Conservation (phyloP, 2,888 invertebrate species). For the Scaptomyza polygonia region DNA sequence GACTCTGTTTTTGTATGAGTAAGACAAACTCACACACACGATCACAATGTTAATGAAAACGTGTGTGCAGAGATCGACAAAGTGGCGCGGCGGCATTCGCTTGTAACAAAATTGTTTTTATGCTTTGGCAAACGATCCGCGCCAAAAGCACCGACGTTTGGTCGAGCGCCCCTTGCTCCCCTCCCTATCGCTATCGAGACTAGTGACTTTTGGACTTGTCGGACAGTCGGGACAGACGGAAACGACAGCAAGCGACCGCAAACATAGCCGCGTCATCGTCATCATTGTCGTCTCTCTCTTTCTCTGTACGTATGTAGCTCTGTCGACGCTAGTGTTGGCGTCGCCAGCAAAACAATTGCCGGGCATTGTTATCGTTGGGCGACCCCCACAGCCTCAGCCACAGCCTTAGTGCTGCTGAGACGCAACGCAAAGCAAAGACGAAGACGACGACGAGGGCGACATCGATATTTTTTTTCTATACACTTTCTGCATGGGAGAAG, state of each 20-base stretch:
- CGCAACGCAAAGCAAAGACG: constrained; percentile 24
- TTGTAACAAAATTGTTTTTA: constrained; percentile 69
- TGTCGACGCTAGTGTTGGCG: constrained; percentile 32
- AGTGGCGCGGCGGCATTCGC: constrained; percentile 60
- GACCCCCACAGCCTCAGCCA: constrained; percentile 43
- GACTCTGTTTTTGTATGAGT: not conserved
- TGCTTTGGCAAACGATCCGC: constrained; percentile 60
- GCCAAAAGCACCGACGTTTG: constrained; percentile 47
- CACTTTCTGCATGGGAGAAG: constrained; percentile 18
- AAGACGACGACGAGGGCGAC: no score
- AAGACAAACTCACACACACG: not conserved
- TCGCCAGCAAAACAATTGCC: constrained; percentile 68
- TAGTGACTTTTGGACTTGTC: constrained; percentile 17
- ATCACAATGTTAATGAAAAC: constrained; percentile 60
- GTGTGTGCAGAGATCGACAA: constrained; percentile 61
- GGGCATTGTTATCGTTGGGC: constrained; percentile 69
- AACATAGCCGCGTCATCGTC: constrained; percentile 60
- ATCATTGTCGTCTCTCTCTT: constrained; percentile 37
- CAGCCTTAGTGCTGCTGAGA: constrained; percentile 8
- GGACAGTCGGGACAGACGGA: constrained; percentile 26
- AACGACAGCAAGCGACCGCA: constrained; percentile 51
- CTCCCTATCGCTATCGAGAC: not conserved
- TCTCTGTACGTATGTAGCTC: not conserved
- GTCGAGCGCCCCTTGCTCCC: not conserved
- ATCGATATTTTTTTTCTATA: constrained; percentile 23